Evolutionary conservation across 2,888 invertebrate species (phyloP).

Genomic region (Tupiocoris notatus): DNA sequence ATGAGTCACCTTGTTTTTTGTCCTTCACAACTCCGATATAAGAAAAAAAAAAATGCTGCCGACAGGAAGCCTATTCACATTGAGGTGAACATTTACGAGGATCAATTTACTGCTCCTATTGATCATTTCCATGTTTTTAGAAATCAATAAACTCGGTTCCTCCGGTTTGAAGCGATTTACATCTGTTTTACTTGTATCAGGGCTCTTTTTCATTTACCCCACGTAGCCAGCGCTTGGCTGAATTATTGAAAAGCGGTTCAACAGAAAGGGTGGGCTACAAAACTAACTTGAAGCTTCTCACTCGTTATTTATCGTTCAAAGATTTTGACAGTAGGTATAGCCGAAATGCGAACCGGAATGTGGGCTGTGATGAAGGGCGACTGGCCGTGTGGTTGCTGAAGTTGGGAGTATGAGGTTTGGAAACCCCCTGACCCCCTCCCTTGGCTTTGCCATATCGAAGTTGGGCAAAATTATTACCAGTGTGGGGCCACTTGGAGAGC

Average conservation of each 20-base stretch:
- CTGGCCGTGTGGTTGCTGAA: background rate
- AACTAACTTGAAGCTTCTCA: conserved; percentile 22
- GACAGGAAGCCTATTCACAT: too few species aligned
- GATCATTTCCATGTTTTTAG: too few species aligned
- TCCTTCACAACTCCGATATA: too few species aligned
- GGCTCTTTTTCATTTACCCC: background rate
- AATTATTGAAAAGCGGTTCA: background rate
- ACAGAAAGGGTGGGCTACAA: background rate
- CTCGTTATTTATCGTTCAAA: conserved; percentile 11
- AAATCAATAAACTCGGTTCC: too few species aligned
- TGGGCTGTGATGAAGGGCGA: background rate
- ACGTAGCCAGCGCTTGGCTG: background rate
- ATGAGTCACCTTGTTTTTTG: too few species aligned
- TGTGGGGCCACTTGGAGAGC: conserved; percentile 25
- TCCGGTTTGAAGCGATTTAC: background rate
- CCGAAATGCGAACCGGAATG: conserved; percentile 5
- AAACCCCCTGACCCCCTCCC: background rate
- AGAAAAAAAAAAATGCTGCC: too few species aligned
- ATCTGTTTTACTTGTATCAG: background rate
- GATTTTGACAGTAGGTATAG: conserved; percentile 22
- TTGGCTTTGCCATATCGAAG: conserved; percentile 35
- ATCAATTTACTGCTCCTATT: too few species aligned
- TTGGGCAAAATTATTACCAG: conserved; percentile 30
- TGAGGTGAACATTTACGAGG: too few species aligned
- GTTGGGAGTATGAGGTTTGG: background rate